phyloP scores from a whole-genome alignment of 2,113 vertebrate genomes.

The Saguinus imperator region DNA sequence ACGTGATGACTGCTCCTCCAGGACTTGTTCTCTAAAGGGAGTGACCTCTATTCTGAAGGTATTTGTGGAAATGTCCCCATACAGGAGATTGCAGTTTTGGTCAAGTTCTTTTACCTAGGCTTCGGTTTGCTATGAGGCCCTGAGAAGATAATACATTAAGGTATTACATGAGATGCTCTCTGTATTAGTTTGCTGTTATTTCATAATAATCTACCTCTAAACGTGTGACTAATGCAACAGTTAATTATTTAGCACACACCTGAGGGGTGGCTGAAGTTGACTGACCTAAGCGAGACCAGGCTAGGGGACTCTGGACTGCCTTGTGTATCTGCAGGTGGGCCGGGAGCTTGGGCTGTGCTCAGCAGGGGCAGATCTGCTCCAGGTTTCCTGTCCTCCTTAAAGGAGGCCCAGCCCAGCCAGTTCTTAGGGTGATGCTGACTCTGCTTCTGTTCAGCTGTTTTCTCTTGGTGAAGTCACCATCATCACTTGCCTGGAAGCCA shows the following conservation, averaged over 20 bases:
- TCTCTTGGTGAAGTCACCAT: too few species aligned
- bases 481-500: background rate
- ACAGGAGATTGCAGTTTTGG: background rate
- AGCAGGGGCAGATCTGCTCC: background rate
- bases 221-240: background rate
- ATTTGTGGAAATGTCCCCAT: background rate
- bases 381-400: background rate
- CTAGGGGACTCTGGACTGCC: background rate
- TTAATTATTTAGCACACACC: background rate
- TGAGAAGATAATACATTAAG: background rate
- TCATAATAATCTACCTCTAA: background rate
- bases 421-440: background rate
- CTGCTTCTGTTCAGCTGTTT: background rate
- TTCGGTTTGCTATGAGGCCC: background rate
- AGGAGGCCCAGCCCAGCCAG: background rate
- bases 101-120: background rate
- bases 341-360: background rate
- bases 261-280: background rate
- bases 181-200: background rate
- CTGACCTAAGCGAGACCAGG: background rate
- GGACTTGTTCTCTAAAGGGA: background rate
- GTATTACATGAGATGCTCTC: background rate
- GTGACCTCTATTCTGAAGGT: background rate
- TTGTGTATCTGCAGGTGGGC: background rate
- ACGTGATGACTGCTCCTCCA: background rate